Evolutionary conservation across 2,113 vertebrate genomes (phyloP).

Genomic region (Verasper variegatus): DNA sequence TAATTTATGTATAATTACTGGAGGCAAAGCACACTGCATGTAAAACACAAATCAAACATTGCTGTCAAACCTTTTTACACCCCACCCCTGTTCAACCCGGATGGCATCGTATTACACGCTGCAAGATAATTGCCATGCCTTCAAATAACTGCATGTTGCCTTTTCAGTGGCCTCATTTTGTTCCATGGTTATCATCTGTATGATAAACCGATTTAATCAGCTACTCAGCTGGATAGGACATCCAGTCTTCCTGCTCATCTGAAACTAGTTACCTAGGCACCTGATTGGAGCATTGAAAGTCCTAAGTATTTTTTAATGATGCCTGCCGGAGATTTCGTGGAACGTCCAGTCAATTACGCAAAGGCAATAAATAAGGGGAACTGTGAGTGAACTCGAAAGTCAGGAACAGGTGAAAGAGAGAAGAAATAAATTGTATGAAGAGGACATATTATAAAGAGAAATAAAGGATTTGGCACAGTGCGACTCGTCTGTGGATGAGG

Average conservation of each 20-base stretch:
- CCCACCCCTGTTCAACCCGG: not conserved
- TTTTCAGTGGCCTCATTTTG: not conserved
- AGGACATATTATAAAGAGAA: slow-evolving; percentile 16
- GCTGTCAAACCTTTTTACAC: not conserved
- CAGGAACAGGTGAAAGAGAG: not conserved
- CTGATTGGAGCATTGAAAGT: slow-evolving; percentile 42
- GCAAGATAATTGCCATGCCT: not conserved
- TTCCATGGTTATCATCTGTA: slow-evolving; percentile 22
- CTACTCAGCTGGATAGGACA: slow-evolving; percentile 42
- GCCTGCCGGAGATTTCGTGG: slow-evolving; percentile 27
- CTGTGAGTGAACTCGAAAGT: not conserved
- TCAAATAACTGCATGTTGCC: not conserved
- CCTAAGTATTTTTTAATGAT: slow-evolving; percentile 27
- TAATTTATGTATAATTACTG: slow-evolving; percentile 16
- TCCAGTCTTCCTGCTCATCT: slow-evolving; percentile 14
- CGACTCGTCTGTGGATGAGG: not conserved
- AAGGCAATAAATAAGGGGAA: not conserved
- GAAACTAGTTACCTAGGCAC: slow-evolving; percentile 30
- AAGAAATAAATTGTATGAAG: not conserved
- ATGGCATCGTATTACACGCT: slow-evolving; percentile 10
- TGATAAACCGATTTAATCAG: slow-evolving; percentile 64
- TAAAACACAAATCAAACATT: slow-evolving; percentile 2
- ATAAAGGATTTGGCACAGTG: slow-evolving; percentile 18
- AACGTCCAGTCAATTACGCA: slow-evolving; percentile 44
- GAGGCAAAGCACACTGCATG: not conserved